Conservation (phyloP, 2,888 invertebrate genomes). For the Eristalinus sepulchralis region DNA sequence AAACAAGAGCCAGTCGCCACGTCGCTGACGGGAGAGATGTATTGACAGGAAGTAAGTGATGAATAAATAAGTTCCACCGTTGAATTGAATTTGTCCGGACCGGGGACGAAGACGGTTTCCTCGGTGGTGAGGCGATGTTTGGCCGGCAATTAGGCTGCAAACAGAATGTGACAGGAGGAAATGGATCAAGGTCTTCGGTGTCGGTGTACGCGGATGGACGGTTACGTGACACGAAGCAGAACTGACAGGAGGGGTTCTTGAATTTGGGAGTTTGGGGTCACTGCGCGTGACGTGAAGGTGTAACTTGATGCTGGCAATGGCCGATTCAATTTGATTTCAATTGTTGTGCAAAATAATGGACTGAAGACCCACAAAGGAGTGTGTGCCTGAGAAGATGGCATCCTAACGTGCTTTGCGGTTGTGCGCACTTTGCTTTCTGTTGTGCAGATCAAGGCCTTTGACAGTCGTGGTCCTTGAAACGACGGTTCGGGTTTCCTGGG, state of each 20-base stretch:
- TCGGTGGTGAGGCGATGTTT: neutral
- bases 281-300: neutral
- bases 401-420: too few relatives aligned
- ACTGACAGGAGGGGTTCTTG: neutral
- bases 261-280: too few relatives aligned
- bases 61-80: neutral
- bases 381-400: too few relatives aligned
- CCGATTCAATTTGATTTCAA: too few relatives aligned
- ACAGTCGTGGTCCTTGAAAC: too few relatives aligned
- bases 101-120: neutral
- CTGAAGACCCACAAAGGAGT: too few relatives aligned
- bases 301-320: too few relatives aligned
- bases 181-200: neutral
- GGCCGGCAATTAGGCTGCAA: neutral
- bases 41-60: constrained; percentile 8
- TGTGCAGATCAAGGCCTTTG: too few relatives aligned
- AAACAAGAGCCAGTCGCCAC: neutral
- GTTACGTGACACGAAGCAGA: neutral
- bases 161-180: neutral
- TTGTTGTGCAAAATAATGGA: too few relatives aligned
- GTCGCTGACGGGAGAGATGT: neutral
- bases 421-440: too few relatives aligned
- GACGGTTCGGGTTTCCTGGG: too few relatives aligned
- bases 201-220: neutral
- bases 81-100: neutral